phyloP scores from a whole-genome alignment of 2,113 vertebrate species.

The Phyllostomus hastatus region DNA sequence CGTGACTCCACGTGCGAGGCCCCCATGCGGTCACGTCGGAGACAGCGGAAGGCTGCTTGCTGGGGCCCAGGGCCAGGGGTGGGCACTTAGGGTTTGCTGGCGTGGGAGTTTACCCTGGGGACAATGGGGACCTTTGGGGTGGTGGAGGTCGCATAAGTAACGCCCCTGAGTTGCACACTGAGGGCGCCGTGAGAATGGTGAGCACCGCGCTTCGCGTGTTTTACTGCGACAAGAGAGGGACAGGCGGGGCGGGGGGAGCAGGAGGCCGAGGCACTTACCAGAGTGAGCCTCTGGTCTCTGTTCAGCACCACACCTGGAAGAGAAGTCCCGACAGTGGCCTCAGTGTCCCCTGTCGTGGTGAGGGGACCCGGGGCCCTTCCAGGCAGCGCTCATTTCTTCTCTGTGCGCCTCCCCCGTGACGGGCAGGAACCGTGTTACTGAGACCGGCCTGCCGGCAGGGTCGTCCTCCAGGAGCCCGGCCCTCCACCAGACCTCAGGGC shows the following conservation, averaged over 20 bases:
- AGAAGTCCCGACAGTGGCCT: background rate
- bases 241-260: accelerated
- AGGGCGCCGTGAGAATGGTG: accelerated
- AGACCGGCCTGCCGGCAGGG: background rate
- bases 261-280: slow-evolving; percentile 35
- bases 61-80: background rate
- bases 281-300: slow-evolving; percentile 73
- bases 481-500: background rate
- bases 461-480: background rate
- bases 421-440: background rate
- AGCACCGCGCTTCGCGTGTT: accelerated
- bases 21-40: too few relatives aligned
- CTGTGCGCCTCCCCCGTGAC: background rate
- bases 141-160: too few relatives aligned
- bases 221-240: background rate
- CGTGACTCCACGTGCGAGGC: background rate
- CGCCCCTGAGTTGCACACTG: background rate
- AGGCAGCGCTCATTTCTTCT: background rate
- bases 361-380: background rate
- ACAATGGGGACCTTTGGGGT: too few relatives aligned
- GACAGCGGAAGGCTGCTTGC: too few relatives aligned
- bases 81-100: too few relatives aligned
- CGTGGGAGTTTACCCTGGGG: background rate
- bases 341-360: background rate
- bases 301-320: slow-evolving; percentile 78